phyloP scores from a whole-genome alignment of 1,140 invertebrate genomes.

The Drosophila kanapiae region DNA sequence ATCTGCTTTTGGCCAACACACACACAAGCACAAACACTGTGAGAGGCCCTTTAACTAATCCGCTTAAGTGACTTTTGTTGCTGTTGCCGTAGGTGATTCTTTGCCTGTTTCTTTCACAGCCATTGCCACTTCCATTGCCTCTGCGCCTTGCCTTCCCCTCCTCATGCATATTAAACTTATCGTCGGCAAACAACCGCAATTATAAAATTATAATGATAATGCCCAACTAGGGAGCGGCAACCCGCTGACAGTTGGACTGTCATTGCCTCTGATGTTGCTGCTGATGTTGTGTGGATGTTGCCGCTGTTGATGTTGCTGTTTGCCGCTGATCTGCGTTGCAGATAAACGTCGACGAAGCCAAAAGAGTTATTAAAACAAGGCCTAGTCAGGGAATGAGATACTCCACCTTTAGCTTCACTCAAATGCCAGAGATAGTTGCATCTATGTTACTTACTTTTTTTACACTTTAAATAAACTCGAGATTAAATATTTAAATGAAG shows the following conservation, averaged over 20 bases:
- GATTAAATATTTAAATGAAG: fast-evolving
- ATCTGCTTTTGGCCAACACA: slow-evolving; percentile 79
- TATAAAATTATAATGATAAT: slow-evolving; percentile 84
- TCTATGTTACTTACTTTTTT: slow-evolving; percentile 19
- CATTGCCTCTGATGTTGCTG: slow-evolving; percentile 52
- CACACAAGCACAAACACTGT: slow-evolving; percentile 20
- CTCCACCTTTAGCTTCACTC: slow-evolving; percentile 18
- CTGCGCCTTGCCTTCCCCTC: slow-evolving; percentile 15
- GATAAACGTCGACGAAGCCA: slow-evolving; percentile 62
- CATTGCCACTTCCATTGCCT: slow-evolving; percentile 1
- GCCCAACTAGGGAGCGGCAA: slow-evolving; percentile 71
- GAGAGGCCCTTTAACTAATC: slow-evolving; percentile 77
- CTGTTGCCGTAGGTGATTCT: slow-evolving; percentile 33
- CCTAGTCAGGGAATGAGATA: slow-evolving; percentile 30
- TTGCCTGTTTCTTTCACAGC: slow-evolving; percentile 24
- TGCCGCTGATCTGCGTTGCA: slow-evolving; percentile 59
- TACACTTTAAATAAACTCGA: neutral
- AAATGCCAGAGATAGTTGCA: slow-evolving; percentile 33
- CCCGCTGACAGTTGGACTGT: slow-evolving; percentile 77
- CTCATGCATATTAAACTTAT: slow-evolving; percentile 81
- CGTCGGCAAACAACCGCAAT: slow-evolving; percentile 78
- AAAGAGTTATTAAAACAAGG: slow-evolving; percentile 79
- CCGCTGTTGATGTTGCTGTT: slow-evolving; percentile 33
- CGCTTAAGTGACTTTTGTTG: slow-evolving; percentile 74
- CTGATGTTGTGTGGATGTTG: slow-evolving; percentile 5